Evolutionary conservation across 2,888 invertebrate genomes (phyloP), one percentile per base, ranked within the genome.

Genomic region (Steromphala cineraria): DNA sequence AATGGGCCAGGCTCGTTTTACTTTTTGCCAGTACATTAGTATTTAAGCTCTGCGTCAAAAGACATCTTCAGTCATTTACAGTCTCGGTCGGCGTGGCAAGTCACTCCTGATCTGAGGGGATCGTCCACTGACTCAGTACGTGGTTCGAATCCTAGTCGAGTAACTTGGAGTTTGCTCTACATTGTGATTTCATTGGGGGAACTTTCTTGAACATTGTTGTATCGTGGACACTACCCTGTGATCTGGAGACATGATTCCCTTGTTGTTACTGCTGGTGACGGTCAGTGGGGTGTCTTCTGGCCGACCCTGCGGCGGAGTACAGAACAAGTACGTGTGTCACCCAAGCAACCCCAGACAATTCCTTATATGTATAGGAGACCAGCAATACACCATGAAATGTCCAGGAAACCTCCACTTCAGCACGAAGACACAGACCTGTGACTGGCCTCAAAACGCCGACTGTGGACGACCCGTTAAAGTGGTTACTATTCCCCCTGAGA

Each of bases 351-450:
- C 87, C 0, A 24, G 81, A 4, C 62, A 67, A 10, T 87, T 87
- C 56, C 79, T 83, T 55, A 85, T 85, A 17, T 87, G 87, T 53
- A 62, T 85, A 17, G 85, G 84, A 17, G 83, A 83, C 46, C 75
- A 83, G 19, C 81, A 78, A 31, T 85, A 85, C 76, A 84, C 85
- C 19, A 82, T 84, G 81, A 21, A 56, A 24, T 87, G 87, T 46
- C 86, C 87, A 1, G 82, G 79, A 4, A 85, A 84, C 10, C 82
- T 89, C 4, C 85, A 87, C 67, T 89, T 87, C 79, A 88, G 87
- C 75, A 81, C 80, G 17, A 71, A 78, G 19, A 84, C 85, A 0
- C 86, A 86, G 56, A 86, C 78, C 31, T 89, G 89, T 79, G 89
- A 88, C 82, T 88, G 87, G 87, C 87, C 89, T 0, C 24, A 79